A percentile compares a stretch with the other conserved stretches of the same genome.
phyloP scores from a whole-genome alignment of 1,140 invertebrate genomes.

The Anthonomus grandis region DNA sequence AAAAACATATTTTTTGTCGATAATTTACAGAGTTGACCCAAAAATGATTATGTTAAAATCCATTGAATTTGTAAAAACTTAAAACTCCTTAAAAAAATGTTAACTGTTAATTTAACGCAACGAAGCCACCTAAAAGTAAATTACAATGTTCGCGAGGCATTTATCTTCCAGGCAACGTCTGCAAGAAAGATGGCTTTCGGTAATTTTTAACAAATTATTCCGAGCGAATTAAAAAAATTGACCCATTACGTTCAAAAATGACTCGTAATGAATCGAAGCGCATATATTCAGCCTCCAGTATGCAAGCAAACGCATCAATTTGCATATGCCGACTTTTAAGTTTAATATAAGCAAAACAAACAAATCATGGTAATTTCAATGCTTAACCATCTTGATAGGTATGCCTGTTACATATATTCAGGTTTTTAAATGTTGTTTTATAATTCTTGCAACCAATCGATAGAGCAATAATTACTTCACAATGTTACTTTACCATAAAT shows the following conservation, averaged over 20 bases:
- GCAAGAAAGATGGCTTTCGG: too few species aligned
- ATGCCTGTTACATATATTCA: constrained; percentile 3
- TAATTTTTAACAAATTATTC: not conserved
- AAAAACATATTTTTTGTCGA: too few species aligned
- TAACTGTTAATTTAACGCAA: too few species aligned
- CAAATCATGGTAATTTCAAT: constrained; percentile 8
- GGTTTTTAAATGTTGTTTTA: constrained; percentile 6
- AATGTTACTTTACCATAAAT: not conserved
- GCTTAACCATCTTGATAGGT: constrained; percentile 5
- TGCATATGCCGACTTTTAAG: constrained; percentile 7
- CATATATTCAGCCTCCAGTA: constrained; percentile 6
- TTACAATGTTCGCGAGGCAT: too few species aligned
- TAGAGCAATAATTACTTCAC: too few species aligned
- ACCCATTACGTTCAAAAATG: constrained; percentile 1
- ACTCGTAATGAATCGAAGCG: constrained; percentile 3
- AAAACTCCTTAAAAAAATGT: too few species aligned
- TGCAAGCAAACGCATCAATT: constrained; percentile 2
- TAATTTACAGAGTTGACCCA: too few species aligned
- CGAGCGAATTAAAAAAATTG: not conserved
- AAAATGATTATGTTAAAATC: too few species aligned
- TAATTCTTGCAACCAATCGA: not conserved
- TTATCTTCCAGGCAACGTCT: too few species aligned
- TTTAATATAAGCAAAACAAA: constrained; percentile 10
- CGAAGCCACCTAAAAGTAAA: too few species aligned
- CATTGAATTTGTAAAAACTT: too few species aligned